Evolutionary conservation across 2,113 vertebrate genomes (phyloP).

Genomic region (Acinonyx jubatus): DNA sequence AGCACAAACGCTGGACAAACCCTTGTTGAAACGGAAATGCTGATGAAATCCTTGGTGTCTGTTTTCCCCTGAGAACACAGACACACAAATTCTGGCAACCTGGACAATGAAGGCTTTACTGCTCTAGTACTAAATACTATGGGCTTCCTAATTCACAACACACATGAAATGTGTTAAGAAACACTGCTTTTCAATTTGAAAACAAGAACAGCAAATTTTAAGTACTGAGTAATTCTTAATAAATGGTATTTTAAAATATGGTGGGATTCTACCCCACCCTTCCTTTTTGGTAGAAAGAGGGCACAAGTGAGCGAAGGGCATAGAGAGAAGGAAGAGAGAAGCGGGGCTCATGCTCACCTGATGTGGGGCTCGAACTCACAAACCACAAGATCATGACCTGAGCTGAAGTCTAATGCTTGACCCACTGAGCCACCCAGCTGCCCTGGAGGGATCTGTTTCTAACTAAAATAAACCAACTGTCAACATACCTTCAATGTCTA

Average conservation of each 20-base stretch:
- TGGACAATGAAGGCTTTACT: neutral
- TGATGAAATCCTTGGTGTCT: neutral
- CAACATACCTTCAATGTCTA: neutral
- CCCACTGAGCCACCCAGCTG: too few relatives aligned
- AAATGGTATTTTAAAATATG: slow-evolving; percentile 14
- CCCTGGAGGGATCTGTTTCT: neutral
- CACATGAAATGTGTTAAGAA: neutral
- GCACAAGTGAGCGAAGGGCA: too few relatives aligned
- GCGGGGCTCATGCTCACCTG: too few relatives aligned
- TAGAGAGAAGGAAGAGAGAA: too few relatives aligned
- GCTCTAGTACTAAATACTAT: slow-evolving; percentile 10
- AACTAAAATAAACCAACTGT: neutral
- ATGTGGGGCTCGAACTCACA: too few relatives aligned
- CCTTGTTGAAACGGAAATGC: neutral
- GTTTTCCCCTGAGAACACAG: neutral
- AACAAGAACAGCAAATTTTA: neutral
- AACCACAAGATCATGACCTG: too few relatives aligned
- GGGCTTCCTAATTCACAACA: neutral
- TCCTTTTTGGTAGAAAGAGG: too few relatives aligned
- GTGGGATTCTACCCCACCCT: too few relatives aligned
- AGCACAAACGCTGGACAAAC: neutral
- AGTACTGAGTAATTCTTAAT: neutral
- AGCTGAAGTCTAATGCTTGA: too few relatives aligned
- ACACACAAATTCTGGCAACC: neutral
- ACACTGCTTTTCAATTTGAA: neutral